Base-by-base conservation (phyloP, 1,140 invertebrate genomes). In the Maniola jurtina region DNA sequence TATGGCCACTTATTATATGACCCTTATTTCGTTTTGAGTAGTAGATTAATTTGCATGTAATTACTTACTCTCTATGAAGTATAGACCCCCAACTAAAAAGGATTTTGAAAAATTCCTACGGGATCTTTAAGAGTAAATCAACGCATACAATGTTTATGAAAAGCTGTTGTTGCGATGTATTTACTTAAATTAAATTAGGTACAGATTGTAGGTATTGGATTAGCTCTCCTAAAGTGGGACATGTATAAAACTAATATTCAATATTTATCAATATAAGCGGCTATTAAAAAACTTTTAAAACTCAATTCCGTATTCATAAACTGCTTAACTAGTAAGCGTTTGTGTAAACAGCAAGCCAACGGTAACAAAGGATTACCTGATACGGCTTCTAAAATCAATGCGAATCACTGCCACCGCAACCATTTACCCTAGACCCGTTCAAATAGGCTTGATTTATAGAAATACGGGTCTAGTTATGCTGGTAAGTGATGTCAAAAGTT, bases 341-440 rank as follows among this genome's bases (percentile, higher is more conserved):
- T 86, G 80, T 88, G 85, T 89, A 86, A 89, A 86, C 87, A 88
- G 76, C 78, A 77, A 85, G 77, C 80, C 67, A 78, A 79, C 82
- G 71, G 77, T 82, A 86, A 88, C 85, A 86, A 76, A 83, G 85
- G 80, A 83, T 89, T 89, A 86, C 55, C 67, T 66, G 58, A 64
- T 79, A 75, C 48, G 87, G 87, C 76, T 89, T 89, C 87, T 78
- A 87, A 88, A 89, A 89, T 89, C 87, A 83, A 89, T 89, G 72
- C 68, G 72, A 86, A 84, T 85, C 84, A 85, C 75, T 72, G 73
- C 70, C 64, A 67, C 65, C 59, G 33, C 59, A 55, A 65, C 82
- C 70, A 79, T 33, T 72, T 64, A 68, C 67, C 56, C 64, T 0
- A 68, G 81, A 80, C 35, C 75, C 75, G 40, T 62, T 68, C 66